Conservation (phyloP, 2,113 vertebrate species). For the Meriones unguiculatus region DNA sequence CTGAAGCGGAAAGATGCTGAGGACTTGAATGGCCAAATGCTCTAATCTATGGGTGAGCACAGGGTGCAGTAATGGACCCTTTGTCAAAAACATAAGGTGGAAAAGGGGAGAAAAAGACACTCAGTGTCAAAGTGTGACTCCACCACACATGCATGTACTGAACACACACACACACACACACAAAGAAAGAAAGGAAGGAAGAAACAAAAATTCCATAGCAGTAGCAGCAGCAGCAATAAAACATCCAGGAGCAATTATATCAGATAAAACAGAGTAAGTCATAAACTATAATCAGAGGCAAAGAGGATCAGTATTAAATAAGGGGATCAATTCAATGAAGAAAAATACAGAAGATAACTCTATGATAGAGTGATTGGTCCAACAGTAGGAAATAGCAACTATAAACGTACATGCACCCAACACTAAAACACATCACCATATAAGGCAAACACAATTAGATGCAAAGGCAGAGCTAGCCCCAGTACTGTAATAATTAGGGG, state of each 20-base stretch:
- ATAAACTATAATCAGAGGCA: neutral
- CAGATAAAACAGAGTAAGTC: neutral
- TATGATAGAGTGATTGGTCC: neutral
- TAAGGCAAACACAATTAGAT: neutral
- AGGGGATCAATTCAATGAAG: neutral
- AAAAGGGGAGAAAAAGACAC: neutral
- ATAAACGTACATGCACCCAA: neutral
- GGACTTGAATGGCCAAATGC: neutral
- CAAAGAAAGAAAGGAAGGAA: too few species aligned
- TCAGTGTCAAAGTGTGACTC: neutral
- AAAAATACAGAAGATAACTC: neutral
- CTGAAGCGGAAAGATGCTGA: neutral
- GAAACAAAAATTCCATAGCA: neutral
- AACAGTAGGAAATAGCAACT: neutral
- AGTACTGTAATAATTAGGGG: neutral
- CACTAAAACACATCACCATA: neutral
- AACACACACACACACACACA: too few species aligned
- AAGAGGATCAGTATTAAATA: neutral
- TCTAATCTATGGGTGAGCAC: neutral
- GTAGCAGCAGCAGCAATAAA: neutral
- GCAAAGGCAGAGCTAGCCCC: neutral
- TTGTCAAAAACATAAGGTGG: neutral
- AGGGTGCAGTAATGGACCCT: neutral
- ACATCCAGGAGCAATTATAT: neutral
- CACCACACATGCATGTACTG: neutral